These are phyloP conservation scores for Zaprionus camerounensis DNA, from an alignment of 1,140 invertebrate genomes.

Conservation along the genomic window DNA sequence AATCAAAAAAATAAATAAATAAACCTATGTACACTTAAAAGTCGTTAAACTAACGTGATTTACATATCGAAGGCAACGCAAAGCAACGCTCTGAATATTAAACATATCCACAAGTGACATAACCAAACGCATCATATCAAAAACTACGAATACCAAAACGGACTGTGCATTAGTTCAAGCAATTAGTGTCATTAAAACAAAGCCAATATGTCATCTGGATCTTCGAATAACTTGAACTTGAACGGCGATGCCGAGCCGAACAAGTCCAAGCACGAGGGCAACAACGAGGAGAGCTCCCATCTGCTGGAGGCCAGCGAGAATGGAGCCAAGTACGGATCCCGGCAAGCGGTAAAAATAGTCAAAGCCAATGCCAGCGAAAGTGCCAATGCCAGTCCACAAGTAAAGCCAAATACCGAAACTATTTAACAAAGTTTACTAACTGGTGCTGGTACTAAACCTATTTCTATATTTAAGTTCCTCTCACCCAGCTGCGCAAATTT, in stretches of 20 bases:
- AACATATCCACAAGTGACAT: slow-evolving; percentile 67
- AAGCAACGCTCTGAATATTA: slow-evolving; percentile 32
- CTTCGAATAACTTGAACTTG: slow-evolving; percentile 68
- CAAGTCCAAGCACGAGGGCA: slow-evolving; percentile 57
- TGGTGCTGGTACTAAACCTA: slow-evolving; percentile 48
- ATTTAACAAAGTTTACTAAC: slow-evolving; percentile 22
- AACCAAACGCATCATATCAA: slow-evolving; percentile 34
- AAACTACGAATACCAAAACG: background rate
- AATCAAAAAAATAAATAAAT: slow-evolving; percentile 20
- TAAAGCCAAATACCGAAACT: slow-evolving; percentile 38
- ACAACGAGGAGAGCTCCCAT: slow-evolving; percentile 79
- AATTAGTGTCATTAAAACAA: slow-evolving; percentile 34
- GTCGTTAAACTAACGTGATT: slow-evolving; percentile 28
- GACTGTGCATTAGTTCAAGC: slow-evolving; percentile 48
- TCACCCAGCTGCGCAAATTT: background rate
- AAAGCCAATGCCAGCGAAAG: slow-evolving; percentile 52
- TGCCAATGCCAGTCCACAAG: slow-evolving; percentile 64
- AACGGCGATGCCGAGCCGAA: slow-evolving; percentile 52
- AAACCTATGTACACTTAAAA: background rate
- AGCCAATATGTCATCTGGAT: slow-evolving; percentile 68
- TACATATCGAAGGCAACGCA: background rate
- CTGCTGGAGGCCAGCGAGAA: slow-evolving; percentile 75
- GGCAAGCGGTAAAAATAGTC: slow-evolving; percentile 77
- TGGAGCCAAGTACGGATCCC: slow-evolving; percentile 79
- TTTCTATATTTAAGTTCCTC: slow-evolving; percentile 15